A percentile compares a stretch with the other conserved stretches of the same genome.
Conservation (phyloP, 2,113 vertebrate species). For the Cervus canadensis region DNA sequence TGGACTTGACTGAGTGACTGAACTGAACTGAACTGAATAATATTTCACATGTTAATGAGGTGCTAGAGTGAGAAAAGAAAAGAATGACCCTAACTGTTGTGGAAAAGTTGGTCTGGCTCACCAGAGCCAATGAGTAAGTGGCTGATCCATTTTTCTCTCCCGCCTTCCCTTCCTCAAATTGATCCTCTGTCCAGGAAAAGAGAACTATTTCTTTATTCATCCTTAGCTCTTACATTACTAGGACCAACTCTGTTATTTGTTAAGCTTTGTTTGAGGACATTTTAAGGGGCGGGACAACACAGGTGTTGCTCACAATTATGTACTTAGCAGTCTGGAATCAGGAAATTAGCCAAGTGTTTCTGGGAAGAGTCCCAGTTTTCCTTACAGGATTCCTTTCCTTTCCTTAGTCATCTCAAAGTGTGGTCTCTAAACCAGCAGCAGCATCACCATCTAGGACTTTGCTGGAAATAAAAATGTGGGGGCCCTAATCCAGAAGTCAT, state of each 20-base stretch:
- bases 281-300: not conserved
- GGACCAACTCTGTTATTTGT: not conserved
- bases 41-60: not conserved
- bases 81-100: not conserved
- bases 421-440: not conserved
- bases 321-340: not conserved
- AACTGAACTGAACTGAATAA: not conserved
- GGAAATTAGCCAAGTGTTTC: not conserved
- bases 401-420: not conserved
- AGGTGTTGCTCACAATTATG: not conserved
- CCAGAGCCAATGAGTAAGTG: not conserved
- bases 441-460: too few species aligned
- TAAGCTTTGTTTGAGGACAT: not conserved
- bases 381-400: not conserved
- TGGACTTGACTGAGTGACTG: too few species aligned
- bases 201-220: not conserved
- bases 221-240: not conserved
- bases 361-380: not conserved
- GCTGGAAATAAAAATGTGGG: not conserved
- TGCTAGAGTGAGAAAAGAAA: not conserved
- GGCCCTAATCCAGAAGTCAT: not conserved
- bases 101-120: not conserved
- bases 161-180: too few species aligned
- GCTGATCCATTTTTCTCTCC: not conserved
- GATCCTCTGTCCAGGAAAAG: not conserved